phyloP scores from a whole-genome alignment of 2,888 invertebrate genomes.

The Subacronicta megacephala region DNA sequence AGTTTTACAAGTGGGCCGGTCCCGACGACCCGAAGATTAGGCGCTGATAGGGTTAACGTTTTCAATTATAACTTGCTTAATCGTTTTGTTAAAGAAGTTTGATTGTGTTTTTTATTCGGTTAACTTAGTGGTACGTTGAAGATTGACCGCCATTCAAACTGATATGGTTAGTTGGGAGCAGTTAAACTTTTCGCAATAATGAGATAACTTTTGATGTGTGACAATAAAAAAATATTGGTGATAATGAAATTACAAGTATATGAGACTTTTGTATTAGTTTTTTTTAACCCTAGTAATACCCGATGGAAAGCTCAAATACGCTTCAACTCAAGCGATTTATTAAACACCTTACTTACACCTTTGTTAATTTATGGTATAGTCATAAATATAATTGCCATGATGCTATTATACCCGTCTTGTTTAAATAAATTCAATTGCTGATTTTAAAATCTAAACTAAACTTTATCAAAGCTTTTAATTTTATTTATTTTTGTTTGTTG shows the following conservation, averaged over 20 bases:
- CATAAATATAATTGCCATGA: too few relatives aligned
- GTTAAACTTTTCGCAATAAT: background rate
- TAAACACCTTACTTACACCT: too few relatives aligned
- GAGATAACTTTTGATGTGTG: background rate
- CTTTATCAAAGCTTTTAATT: too few relatives aligned
- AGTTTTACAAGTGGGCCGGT: conserved; percentile 54
- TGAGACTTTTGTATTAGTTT: background rate
- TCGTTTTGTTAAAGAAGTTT: conserved; percentile 45
- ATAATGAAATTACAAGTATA: background rate
- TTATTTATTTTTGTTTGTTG: too few relatives aligned
- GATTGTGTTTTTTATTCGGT: conserved; percentile 47
- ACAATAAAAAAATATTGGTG: background rate
- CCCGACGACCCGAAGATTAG: conserved; percentile 45
- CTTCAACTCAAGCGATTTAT: too few relatives aligned
- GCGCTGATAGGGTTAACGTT: conserved; percentile 51
- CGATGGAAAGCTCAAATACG: too few relatives aligned
- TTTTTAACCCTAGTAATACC: background rate
- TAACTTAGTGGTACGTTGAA: conserved; percentile 16
- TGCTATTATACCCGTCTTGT: too few relatives aligned
- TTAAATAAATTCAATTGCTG: too few relatives aligned
- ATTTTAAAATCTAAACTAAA: too few relatives aligned
- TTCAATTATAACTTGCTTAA: conserved; percentile 62
- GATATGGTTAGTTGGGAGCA: background rate
- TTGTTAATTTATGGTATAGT: too few relatives aligned
- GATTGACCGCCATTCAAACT: background rate